Base-by-base conservation (phyloP, 2,113 vertebrate genomes). In the Fukomys damarensis region DNA sequence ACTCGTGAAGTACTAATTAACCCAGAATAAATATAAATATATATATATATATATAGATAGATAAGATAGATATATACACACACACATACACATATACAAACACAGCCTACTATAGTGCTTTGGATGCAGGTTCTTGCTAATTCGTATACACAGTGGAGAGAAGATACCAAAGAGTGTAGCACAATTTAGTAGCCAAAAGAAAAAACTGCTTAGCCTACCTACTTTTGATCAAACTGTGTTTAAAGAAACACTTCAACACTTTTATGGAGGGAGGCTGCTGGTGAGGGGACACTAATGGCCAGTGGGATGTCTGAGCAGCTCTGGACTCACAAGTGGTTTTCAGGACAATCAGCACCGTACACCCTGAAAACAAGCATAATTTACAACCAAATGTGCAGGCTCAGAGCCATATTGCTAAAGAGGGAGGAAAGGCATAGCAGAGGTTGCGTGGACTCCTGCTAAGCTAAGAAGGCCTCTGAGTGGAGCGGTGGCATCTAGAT, bases 351-450 rank as follows among this genome's bases (percentile, higher is more conserved):
- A 0, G 74, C 56, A 61, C 65, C 82, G 89, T 90, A 61, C 93
- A 92, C 85, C 95, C 79, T 93, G 86, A 88, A 92, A 89, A 84
- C 91, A 0, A 56, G 32, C 28, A 11, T 7, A 26, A 56, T 4
- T 82, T 38, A 92, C 32, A 74, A 46, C 22, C 70, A 19, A 7
- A 43, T 19, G 80, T 94, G 32, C 61, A 68, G 81, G 96, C 95
- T 95, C 96, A 93, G 89, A 88, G 90, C 30, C 38, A 3, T 92
- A 91, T 46, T 95, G 96, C 96, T 95, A 68, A 92, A 56, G 66
- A 24, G 72, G 91, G 68, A 92, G 56, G 68, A 41, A 91, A 96
- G 95, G 96, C 95, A 83, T 90, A 9, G n/a, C 43, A 80, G 66
- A 86, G 88, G 86, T 77, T 91, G 19, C 35, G 22, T 0, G 59